phyloP scores from a whole-genome alignment of 2,113 vertebrate species.

The Triplophysa siluroides region DNA sequence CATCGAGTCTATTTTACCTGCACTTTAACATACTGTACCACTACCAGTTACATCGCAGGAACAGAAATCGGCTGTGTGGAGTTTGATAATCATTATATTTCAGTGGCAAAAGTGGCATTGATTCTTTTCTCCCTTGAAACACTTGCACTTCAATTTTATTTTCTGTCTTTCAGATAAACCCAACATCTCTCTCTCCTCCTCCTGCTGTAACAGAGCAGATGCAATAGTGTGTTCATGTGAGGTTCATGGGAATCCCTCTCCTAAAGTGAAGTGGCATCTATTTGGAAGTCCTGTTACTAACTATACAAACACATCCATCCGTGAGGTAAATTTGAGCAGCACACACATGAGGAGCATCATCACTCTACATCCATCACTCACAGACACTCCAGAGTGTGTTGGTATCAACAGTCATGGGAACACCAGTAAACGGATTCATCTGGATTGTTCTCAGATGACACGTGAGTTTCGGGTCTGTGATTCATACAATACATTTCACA shows the following conservation, averaged over 20 bases:
- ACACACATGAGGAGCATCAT: slow-evolving; percentile 55
- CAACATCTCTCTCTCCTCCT: background rate
- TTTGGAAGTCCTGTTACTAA: slow-evolving; percentile 59
- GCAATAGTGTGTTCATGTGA: slow-evolving; percentile 51
- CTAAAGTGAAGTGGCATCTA: slow-evolving; percentile 67
- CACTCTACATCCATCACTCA: slow-evolving; percentile 50
- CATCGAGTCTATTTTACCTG: too few relatives aligned
- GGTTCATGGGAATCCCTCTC: slow-evolving; percentile 67
- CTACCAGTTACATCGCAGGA: too few relatives aligned
- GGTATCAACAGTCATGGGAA: slow-evolving; percentile 53
- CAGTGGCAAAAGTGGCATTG: too few relatives aligned
- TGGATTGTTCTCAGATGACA: too few relatives aligned
- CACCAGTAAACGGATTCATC: background rate
- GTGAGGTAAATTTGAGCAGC: slow-evolving; percentile 45
- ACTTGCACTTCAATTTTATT: too few relatives aligned
- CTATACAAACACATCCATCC: slow-evolving; percentile 52
- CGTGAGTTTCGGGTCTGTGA: too few relatives aligned
- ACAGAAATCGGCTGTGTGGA: too few relatives aligned
- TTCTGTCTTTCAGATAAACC: slow-evolving; percentile 10
- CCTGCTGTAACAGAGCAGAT: background rate
- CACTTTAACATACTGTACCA: too few relatives aligned
- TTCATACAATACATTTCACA: too few relatives aligned
- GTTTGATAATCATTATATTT: too few relatives aligned
- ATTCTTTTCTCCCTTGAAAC: too few relatives aligned
- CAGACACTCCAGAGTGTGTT: slow-evolving; percentile 55